These are phyloP conservation scores for Tanytarsus gracilentus DNA, from an alignment of 2,888 invertebrate species.

Conservation along the genomic window DNA sequence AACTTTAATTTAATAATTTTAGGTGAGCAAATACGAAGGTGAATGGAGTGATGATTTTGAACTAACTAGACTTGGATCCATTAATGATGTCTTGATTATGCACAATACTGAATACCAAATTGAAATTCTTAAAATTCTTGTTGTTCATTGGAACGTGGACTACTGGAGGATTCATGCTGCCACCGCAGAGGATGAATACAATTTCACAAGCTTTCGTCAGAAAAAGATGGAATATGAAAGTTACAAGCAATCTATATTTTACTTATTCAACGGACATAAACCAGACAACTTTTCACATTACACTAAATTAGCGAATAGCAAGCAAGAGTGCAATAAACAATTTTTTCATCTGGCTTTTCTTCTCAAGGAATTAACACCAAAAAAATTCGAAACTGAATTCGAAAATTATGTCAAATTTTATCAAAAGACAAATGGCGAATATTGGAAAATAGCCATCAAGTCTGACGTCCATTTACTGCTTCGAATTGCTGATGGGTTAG, in stretches of 20 bases:
- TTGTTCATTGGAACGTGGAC: not conserved
- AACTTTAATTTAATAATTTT: no score
- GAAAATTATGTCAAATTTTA: not conserved
- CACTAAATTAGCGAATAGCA: not conserved
- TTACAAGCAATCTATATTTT: not conserved
- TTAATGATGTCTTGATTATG: not conserved
- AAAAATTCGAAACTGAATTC: not conserved
- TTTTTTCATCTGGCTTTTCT: not conserved
- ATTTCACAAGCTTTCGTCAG: not conserved
- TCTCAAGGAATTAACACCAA: not conserved
- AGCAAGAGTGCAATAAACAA: not conserved
- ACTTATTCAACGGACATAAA: not conserved
- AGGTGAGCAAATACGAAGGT: not conserved
- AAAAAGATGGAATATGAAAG: not conserved
- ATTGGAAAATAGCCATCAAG: not conserved
- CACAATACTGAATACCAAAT: not conserved
- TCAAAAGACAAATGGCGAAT: not conserved
- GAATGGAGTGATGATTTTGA: conserved; percentile 7
- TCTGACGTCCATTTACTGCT: not conserved
- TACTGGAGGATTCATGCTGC: not conserved
- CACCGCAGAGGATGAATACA: no score
- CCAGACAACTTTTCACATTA: not conserved
- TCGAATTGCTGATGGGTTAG: not conserved
- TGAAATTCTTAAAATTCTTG: not conserved
- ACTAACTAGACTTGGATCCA: not conserved